These are phyloP conservation scores for Hirudo medicinalis DNA, from an alignment of 1,140 invertebrate species.

Conservation along the genomic window DNA sequence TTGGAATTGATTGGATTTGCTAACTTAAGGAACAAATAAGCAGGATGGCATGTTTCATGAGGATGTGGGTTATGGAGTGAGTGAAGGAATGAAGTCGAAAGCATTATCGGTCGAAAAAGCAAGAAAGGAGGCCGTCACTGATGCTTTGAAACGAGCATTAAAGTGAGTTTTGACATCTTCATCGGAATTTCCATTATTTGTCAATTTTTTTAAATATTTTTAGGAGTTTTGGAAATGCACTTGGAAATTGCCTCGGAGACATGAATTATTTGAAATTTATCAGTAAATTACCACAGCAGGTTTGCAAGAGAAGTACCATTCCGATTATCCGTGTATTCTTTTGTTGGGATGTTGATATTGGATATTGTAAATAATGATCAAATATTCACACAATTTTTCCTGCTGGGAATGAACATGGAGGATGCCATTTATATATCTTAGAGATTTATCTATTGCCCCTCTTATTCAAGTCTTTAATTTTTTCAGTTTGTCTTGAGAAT, in stretches of 20 bases:
- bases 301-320: constrained; percentile 25
- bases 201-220: constrained; percentile 19
- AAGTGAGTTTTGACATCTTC: constrained; percentile 30
- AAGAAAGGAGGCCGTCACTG: constrained; percentile 45
- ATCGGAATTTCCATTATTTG: not conserved
- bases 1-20: not conserved
- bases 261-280: constrained; percentile 41
- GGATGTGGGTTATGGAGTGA: constrained; percentile 45
- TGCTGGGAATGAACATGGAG: too few species aligned
- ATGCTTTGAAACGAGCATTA: constrained; percentile 43
- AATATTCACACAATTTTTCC: too few species aligned
- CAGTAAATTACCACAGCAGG: constrained; percentile 34
- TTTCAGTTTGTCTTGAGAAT: too few species aligned
- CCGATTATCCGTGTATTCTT: too few species aligned
- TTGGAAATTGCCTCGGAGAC: constrained; percentile 44
- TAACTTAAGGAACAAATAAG: too few species aligned
- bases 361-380: too few species aligned
- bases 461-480: too few species aligned
- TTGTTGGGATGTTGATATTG: too few species aligned
- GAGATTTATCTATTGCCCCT: too few species aligned
- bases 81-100: constrained; percentile 44
- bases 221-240: constrained; percentile 43
- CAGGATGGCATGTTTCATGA: constrained; percentile 44
- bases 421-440: too few species aligned
- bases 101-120: constrained; percentile 43